Evolutionary conservation across 2,797 vertebrate species (phyloP).

Genomic region (Coendou prehensilis): DNA sequence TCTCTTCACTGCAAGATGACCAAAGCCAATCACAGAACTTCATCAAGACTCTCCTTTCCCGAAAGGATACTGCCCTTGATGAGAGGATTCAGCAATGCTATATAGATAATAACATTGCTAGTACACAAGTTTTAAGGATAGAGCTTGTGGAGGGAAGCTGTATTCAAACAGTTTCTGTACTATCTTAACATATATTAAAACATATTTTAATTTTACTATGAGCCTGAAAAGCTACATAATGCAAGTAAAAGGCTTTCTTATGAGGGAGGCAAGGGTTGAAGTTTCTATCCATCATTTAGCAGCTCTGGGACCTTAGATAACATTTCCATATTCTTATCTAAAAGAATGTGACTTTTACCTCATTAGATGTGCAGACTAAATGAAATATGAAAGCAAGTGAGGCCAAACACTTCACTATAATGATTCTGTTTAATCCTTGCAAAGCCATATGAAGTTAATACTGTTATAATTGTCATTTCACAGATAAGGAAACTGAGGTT

Average conservation of each 20-base stretch:
- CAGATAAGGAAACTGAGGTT: neutral
- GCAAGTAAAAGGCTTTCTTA: neutral
- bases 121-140: neutral
- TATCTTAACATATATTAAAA: neutral
- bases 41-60: neutral
- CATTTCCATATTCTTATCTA: neutral
- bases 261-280: neutral
- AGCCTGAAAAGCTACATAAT: neutral
- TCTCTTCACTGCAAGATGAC: neutral
- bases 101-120: neutral
- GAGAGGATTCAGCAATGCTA: neutral
- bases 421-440: neutral
- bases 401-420: neutral
- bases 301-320: neutral
- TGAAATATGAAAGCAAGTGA: neutral
- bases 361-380: neutral
- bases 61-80: neutral
- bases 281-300: neutral
- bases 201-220: neutral
- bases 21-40: neutral
- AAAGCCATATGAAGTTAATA: neutral
- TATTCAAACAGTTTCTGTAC: neutral
- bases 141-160: neutral
- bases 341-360: neutral
- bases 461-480: neutral